Percentiles rank a stretch among this genome's conserved stretches.
Evolutionary conservation across 2,797 vertebrate genomes (phyloP).

Genomic region (Nasua narica): DNA sequence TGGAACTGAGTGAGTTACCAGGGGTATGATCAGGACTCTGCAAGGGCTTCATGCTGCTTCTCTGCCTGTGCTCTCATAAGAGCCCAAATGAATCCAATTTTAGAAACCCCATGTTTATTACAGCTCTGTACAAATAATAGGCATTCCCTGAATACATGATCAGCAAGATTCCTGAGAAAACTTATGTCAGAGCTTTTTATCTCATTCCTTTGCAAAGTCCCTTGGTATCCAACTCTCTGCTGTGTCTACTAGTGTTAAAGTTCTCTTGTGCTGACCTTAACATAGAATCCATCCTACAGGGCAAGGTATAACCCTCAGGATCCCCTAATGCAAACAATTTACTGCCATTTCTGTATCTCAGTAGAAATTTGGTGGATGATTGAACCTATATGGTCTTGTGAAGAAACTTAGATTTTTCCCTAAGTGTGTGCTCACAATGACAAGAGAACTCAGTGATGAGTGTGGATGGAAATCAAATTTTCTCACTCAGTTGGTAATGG

Average conservation of each 20-base stretch:
- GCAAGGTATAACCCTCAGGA: background rate
- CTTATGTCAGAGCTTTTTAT: background rate
- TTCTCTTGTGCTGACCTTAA: background rate
- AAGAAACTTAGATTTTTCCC: background rate
- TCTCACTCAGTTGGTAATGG: background rate
- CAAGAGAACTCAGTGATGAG: background rate
- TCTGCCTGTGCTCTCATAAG: background rate
- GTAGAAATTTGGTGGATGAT: background rate
- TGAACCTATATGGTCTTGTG: background rate
- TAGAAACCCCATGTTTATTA: background rate
- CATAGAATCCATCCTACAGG: background rate
- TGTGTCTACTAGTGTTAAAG: background rate
- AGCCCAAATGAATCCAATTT: background rate
- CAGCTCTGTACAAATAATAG: background rate
- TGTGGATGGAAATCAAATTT: background rate
- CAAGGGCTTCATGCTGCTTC: background rate
- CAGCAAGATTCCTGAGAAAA: background rate
- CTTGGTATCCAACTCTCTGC: background rate
- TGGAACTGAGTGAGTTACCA: background rate
- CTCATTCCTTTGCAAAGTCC: background rate
- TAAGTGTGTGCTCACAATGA: background rate
- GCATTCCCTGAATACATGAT: background rate
- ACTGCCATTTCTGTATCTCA: background rate
- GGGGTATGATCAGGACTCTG: accelerated
- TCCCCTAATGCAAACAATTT: background rate